Evolutionary conservation across 2,797 vertebrate species (phyloP), one percentile per base, ranked within the genome.

Genomic region (Jordanella pulchra): DNA sequence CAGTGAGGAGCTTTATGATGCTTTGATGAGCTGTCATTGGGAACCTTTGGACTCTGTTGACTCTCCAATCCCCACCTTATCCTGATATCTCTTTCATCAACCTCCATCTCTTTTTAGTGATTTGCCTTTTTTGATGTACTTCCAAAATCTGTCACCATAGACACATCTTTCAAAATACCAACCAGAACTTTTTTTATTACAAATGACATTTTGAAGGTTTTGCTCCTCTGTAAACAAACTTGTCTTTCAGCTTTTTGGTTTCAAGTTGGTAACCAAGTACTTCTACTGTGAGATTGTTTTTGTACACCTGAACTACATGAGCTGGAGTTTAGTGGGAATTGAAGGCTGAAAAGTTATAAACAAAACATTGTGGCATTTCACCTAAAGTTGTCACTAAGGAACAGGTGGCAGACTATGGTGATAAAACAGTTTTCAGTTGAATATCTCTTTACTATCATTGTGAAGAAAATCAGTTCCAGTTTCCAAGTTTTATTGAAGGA

Each of bases 1-100:
- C 85, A 98, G 97, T 21, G 96, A 97, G 92, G 97, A 98, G 85
- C 92, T 98, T 27, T 97, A 96, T 0, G 94, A 98, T 44, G 95
- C 96, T 35, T 93, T 98, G 85, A 96, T 97, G 95, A 91, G 91
- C 87, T 96, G 95, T 90, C 96, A 95, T 87, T 98, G 97, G 97
- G 96, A 97, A 65, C 94, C 96, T 48, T 84, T 97, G 89, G 95
- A 98, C 89, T 94, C 94, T 67, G 90, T 96, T 72, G 90, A 93
- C 60, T 96, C 95, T 4, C 86, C 94, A 66, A 93, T 96, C 83
- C 93, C 95, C 2, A 81, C 92, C 47, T 83, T 92, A 14, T 91
- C 86, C 48, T 94, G 91, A 95, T 90, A 44, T 67, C 21, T 15
- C 39, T 6, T 30, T 15, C 23, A 27, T n/a, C 50, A 14, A 28